These are phyloP conservation scores for Papilio glaucus DNA, from an alignment of 1,140 invertebrate species.

Conservation along the genomic window DNA sequence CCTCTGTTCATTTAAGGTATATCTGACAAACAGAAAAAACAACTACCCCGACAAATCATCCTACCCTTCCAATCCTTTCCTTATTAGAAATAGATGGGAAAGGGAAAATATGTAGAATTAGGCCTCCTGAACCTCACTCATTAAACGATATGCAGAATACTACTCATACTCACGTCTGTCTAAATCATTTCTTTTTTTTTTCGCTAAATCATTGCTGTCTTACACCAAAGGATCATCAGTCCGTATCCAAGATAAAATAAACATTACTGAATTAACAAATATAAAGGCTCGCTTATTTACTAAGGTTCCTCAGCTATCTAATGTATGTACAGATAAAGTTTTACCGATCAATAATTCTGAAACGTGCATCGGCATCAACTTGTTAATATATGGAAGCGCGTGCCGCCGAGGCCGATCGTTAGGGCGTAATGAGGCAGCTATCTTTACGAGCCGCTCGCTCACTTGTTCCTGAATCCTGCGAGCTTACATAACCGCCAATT, in stretches of 20 bases:
- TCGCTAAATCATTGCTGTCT: too few species aligned
- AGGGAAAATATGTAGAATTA: too few species aligned
- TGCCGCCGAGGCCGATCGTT: conserved; percentile 57
- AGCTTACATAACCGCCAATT: conserved; percentile 48
- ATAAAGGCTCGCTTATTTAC: neutral
- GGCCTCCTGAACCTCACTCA: too few species aligned
- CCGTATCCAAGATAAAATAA: neutral
- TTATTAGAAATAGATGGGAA: too few species aligned
- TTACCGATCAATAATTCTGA: conserved; percentile 28
- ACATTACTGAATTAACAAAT: neutral
- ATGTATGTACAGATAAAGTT: conserved; percentile 11
- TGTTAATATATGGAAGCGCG: conserved; percentile 51
- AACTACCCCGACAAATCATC: too few species aligned
- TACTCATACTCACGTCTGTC: too few species aligned
- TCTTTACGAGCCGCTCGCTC: conserved; percentile 63
- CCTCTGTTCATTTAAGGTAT: too few species aligned
- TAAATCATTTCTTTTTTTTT: too few species aligned
- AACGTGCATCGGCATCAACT: conserved; percentile 32
- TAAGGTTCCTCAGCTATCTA: neutral
- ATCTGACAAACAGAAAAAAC: too few species aligned
- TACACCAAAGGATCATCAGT: too few species aligned
- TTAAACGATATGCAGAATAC: too few species aligned
- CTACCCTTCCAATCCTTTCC: too few species aligned
- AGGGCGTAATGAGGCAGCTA: conserved; percentile 62
- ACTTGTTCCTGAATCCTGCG: conserved; percentile 47